These are phyloP conservation scores for Eugnorisma glareosa DNA, from an alignment of 2,888 invertebrate genomes.

Conservation along the genomic window DNA sequence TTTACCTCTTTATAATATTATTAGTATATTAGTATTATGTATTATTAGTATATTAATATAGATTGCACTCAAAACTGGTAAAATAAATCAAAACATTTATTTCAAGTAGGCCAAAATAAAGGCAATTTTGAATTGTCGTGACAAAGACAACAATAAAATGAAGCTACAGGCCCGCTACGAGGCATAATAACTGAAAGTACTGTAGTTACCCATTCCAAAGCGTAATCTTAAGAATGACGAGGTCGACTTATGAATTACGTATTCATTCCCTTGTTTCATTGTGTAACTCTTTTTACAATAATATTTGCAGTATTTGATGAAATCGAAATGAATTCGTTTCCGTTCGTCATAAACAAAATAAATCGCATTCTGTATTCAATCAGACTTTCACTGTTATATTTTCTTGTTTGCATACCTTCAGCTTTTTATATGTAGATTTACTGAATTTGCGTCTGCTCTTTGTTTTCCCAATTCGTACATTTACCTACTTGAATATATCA, in stretches of 20 bases:
- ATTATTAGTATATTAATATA: too few relatives aligned
- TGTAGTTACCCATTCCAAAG: too few relatives aligned
- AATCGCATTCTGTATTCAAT: slow-evolving; percentile 42
- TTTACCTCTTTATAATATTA: too few relatives aligned
- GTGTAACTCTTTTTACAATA: slow-evolving; percentile 9
- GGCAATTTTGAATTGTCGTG: too few relatives aligned
- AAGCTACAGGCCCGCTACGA: too few relatives aligned
- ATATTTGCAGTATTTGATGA: slow-evolving; percentile 24
- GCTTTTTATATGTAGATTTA: slow-evolving; percentile 15
- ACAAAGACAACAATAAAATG: too few relatives aligned
- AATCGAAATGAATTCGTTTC: slow-evolving; percentile 26
- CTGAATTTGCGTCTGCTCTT: slow-evolving; percentile 25
- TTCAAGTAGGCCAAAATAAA: too few relatives aligned
- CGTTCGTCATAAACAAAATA: slow-evolving; percentile 27
- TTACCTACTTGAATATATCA: not conserved
- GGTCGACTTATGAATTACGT: not conserved
- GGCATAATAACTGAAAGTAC: too few relatives aligned
- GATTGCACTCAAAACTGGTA: not conserved
- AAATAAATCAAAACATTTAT: not conserved
- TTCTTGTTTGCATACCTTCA: slow-evolving; percentile 31
- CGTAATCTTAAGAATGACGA: not conserved
- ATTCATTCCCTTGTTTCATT: not conserved
- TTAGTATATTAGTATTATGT: too few relatives aligned
- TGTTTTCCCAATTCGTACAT: not conserved
- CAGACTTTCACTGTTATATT: slow-evolving; percentile 26